Conservation (phyloP, 2,113 vertebrate species). For the Sinocyclocheilus rhinocerous region DNA sequence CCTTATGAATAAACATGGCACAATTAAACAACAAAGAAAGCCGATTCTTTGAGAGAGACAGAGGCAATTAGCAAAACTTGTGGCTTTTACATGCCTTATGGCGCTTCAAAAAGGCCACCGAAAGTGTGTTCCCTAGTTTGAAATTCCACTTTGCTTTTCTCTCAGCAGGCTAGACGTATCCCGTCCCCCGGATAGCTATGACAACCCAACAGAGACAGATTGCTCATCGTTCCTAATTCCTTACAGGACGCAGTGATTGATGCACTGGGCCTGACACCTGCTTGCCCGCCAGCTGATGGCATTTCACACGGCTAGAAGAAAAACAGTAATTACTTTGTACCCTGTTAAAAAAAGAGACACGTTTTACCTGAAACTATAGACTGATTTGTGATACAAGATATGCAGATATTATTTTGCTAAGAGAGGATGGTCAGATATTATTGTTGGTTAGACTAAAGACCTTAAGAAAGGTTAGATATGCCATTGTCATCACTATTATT, state of each 20-base stretch:
- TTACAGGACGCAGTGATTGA: slow-evolving; percentile 58
- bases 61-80: slow-evolving; percentile 1
- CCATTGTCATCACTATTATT: slow-evolving; percentile 30
- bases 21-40: slow-evolving; percentile 23
- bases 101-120: not conserved
- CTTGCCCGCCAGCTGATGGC: slow-evolving; percentile 65
- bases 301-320: slow-evolving; percentile 66
- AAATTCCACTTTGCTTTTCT: not conserved
- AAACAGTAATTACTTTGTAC: slow-evolving; percentile 62
- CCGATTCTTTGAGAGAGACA: not conserved
- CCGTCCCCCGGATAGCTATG: slow-evolving; percentile 39
- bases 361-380: slow-evolving; percentile 59
- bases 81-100: not conserved
- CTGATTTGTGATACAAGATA: slow-evolving; percentile 63
- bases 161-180: not conserved
- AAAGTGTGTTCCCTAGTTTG: not conserved
- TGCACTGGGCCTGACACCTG: slow-evolving; percentile 61
- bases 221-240: slow-evolving; percentile 60
- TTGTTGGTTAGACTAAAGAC: slow-evolving; percentile 22
- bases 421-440: slow-evolving; percentile 44
- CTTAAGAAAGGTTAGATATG: slow-evolving; percentile 26
- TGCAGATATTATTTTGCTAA: slow-evolving; percentile 52
- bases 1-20: slow-evolving; percentile 28
- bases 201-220: slow-evolving; percentile 47
- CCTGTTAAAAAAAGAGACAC: slow-evolving; percentile 59